phyloP scores from a whole-genome alignment of 2,113 vertebrate species.

The Sterrhoptilus dennistouni region DNA sequence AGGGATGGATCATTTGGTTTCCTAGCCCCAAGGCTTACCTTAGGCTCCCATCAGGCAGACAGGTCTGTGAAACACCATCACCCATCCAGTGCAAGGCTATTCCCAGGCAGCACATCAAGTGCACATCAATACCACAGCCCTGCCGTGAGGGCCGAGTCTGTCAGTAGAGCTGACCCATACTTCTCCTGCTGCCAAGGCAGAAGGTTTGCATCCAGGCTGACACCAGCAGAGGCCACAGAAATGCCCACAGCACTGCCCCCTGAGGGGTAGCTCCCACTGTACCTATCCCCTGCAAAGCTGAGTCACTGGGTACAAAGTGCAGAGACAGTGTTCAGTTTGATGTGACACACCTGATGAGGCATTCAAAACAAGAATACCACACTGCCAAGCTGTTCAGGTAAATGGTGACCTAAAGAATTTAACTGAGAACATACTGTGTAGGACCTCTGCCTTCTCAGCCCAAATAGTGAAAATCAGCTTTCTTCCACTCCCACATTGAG shows the following conservation, averaged over 20 bases:
- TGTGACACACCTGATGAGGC: background rate
- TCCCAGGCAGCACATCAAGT: background rate
- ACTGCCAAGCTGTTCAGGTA: background rate
- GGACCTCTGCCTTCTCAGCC: background rate
- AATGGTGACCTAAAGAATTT: background rate
- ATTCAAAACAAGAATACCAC: background rate
- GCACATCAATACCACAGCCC: background rate
- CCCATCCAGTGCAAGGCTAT: background rate
- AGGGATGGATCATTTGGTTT: background rate
- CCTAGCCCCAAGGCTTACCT: background rate
- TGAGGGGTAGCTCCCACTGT: background rate
- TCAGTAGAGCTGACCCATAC: background rate
- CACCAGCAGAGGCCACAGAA: background rate
- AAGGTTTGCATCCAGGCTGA: background rate
- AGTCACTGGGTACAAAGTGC: background rate
- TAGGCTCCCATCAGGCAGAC: background rate
- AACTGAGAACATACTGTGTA: background rate
- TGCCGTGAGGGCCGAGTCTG: background rate
- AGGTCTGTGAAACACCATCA: background rate
- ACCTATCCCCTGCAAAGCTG: background rate
- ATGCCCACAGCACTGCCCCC: background rate
- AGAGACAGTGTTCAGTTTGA: background rate
- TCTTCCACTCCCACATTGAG: background rate
- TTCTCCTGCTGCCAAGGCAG: background rate
- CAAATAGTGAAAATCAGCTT: background rate